Evolutionary conservation across 2,113 vertebrate species (phyloP), one percentile per base, ranked within the genome.

Genomic region (Nettapus auritus): DNA sequence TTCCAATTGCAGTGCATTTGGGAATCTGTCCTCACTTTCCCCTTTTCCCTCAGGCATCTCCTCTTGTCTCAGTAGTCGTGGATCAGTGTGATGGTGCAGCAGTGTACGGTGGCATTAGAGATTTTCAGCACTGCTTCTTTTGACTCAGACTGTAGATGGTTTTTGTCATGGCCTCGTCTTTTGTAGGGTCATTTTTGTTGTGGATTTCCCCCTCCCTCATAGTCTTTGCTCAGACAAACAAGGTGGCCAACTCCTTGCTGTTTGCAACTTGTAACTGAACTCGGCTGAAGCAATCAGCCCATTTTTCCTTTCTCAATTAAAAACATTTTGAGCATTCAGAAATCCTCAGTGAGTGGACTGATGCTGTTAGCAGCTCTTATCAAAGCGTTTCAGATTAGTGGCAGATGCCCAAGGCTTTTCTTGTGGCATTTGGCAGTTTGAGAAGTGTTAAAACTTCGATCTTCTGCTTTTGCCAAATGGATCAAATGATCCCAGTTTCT

Each of bases 331-430:
- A 86, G 53, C 44, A 55, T 81, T 94, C 93, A 75, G 44, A 90
- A 95, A 86, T 88, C 44, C 86, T 84, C 0, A 22, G 7, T 71
- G 91, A 95, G 66, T 78, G 79, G 66, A 86, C 82, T 73, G 86
- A 42, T 95, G 64, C 64, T 68, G 76, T 91, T 80, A 88, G 82
- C 50, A 95, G 66, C 70, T 92, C 87, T 89, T 82, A 18, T 63
- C 67, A 57, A 62, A 88, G 67, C 40, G 48, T 84, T 94, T 84
- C 90, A 76, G 83, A 84, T 91, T 79, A 89, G 84, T 87, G 87
- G 78, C 91, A 94, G 91, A 73, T 89, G 86, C 93, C 95, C 89
- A 93, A 66, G 89, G 74, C 74, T 96, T 94, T 94, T 94, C 91
- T 93, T 82, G 59, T 89, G 96, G 87, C 84, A 87, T 89, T 94